These are phyloP conservation scores for Tragelaphus strepsiceros DNA, from an alignment of 2,113 vertebrate genomes.

Conservation along the genomic window DNA sequence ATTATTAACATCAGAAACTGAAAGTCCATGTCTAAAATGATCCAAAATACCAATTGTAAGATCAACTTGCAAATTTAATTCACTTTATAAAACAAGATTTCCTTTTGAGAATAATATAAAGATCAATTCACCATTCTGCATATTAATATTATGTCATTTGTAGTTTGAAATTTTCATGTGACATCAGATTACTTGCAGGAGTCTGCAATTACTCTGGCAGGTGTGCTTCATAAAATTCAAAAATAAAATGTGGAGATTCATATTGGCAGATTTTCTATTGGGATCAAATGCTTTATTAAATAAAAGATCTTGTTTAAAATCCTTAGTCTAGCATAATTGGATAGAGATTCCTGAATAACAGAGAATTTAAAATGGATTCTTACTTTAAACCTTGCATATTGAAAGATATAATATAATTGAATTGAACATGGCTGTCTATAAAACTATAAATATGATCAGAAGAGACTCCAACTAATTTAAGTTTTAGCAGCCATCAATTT, in stretches of 20 bases:
- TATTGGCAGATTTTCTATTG: not conserved
- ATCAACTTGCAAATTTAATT: not conserved
- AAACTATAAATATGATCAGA: conserved; percentile 49
- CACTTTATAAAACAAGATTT: not conserved
- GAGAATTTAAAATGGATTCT: conserved; percentile 36
- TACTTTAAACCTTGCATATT: conserved; percentile 3
- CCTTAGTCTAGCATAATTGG: not conserved
- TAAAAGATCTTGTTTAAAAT: conserved; percentile 48
- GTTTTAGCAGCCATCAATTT: conserved; percentile 38
- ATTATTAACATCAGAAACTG: not conserved
- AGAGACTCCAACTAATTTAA: conserved; percentile 53
- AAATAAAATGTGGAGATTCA: not conserved
- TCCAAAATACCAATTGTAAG: not conserved
- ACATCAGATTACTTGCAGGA: not conserved
- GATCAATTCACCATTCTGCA: not conserved
- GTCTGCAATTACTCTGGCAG: not conserved
- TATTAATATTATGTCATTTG: not conserved
- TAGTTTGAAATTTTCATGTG: not conserved
- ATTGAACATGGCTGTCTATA: not conserved
- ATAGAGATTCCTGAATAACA: not conserved
- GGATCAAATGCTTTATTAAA: conserved; percentile 35
- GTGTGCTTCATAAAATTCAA: conserved; percentile 3
- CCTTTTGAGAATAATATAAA: not conserved
- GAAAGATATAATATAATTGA: not conserved
- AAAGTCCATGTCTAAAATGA: not conserved